These are phyloP conservation scores for Rhinoraja longicauda DNA, from an alignment of 2,797 vertebrate genomes.

Conservation along the genomic window DNA sequence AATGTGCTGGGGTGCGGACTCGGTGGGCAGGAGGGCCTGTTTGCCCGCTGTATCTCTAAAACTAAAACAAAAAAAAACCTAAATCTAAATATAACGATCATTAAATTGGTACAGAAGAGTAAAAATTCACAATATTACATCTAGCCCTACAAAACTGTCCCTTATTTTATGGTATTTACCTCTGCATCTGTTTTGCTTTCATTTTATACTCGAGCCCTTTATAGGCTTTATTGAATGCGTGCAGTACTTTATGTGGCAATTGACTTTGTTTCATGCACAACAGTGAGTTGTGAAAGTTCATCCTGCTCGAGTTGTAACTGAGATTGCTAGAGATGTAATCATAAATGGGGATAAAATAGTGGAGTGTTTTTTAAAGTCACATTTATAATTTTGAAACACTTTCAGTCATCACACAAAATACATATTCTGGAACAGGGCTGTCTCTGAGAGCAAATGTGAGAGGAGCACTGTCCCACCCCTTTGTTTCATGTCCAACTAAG, in stretches of 20 bases:
- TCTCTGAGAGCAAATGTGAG: background rate
- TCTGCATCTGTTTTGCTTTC: background rate
- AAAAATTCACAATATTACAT: background rate
- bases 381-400: background rate
- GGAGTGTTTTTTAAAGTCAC: background rate
- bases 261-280: background rate
- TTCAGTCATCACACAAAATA: background rate
- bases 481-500: background rate
- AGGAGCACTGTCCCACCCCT: background rate
- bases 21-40: no score
- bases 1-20: no score
- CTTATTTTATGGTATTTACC: background rate
- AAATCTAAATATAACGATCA: background rate
- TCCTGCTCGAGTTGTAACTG: background rate
- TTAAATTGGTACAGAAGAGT: background rate
- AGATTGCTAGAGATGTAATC: background rate
- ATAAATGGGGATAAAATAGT: background rate
- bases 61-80: no score
- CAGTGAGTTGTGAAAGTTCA: background rate
- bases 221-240: background rate
- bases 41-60: no score
- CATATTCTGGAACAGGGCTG: background rate
- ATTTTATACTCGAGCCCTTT: background rate
- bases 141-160: background rate
- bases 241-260: background rate